Evolutionary conservation across 2,888 invertebrate genomes (phyloP), one percentile per base, ranked within the genome.

Genomic region (Papilio demoleus): DNA sequence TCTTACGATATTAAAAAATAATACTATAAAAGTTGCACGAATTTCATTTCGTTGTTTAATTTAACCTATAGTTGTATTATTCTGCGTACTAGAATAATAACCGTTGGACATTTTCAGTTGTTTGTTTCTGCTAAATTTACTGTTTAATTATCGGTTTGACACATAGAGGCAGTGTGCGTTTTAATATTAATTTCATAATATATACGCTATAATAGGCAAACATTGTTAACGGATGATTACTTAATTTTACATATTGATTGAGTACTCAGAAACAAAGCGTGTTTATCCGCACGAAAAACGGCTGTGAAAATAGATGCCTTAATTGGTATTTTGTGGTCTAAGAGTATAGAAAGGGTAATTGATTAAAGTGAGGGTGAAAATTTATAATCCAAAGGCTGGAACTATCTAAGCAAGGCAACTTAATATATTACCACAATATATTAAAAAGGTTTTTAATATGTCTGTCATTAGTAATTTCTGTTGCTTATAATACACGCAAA

Each of bases 71-170:
- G 47, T 9, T 22, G 9, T 14, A 34, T 22, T 34, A 19, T 34
- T 50, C 24, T 50, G 22, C 24, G 17, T 31, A 50, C 4, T 19
- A 27, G 19, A 36, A 63, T 47, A 36, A 50, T 50, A 47, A 50
- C 19, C 36, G 27, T 12, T 27, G 65, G 31, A 64, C 17, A 31
- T 31, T 65, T 65, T n/a, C 14, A 14, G 19, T 47, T 47, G 47
- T 63, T 47, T 66, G 47, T 66, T 60, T 60, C 47, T 14, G 60
- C 47, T 50, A 34, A 66, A 66, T 66, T 60, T 66, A 60, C 60
- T 60, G 66, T 66, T 66, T 38, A 66, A 66, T 66, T 60, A 60
- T 47, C 38, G 60, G 38, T 60, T 59, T 36, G 60, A 60, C 47
- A 40, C 42, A 8, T 42, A 40, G 31, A 31, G 14, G 19, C 40